Conservation (phyloP, 2,113 vertebrate species). For the Pavo muticus region DNA sequence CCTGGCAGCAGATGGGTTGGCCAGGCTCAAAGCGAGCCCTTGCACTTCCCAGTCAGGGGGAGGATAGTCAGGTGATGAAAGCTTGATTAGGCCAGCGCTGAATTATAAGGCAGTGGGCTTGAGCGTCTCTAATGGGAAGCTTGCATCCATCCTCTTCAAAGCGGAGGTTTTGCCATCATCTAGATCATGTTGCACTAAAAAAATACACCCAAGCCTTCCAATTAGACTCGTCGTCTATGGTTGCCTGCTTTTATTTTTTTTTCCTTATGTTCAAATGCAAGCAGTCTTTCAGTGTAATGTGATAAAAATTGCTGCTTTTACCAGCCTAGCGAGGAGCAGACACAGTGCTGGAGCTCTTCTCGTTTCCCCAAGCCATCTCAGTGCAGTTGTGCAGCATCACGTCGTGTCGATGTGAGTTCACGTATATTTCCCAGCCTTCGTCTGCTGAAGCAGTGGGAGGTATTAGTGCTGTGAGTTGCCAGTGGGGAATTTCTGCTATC, state of each 20-base stretch:
- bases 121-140: neutral
- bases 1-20: fast-evolving
- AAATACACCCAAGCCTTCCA: neutral
- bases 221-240: neutral
- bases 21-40: fast-evolving
- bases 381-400: neutral
- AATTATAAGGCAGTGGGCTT: neutral
- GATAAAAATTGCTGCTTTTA: slow-evolving; percentile 13
- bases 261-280: neutral
- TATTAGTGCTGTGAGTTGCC: neutral
- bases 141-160: neutral
- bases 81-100: neutral
- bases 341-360: fast-evolving
- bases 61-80: neutral
- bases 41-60: neutral
- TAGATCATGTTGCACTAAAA: neutral
- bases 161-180: neutral
- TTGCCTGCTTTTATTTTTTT: fast-evolving
- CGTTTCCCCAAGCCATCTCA: neutral
- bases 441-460: neutral
- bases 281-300: neutral
- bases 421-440: neutral
- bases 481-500: neutral
- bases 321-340: neutral
- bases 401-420: neutral